Evolutionary conservation across 2,113 vertebrate species (phyloP), one percentile per base, ranked within the genome.

Genomic region (Callipepla californica): DNA sequence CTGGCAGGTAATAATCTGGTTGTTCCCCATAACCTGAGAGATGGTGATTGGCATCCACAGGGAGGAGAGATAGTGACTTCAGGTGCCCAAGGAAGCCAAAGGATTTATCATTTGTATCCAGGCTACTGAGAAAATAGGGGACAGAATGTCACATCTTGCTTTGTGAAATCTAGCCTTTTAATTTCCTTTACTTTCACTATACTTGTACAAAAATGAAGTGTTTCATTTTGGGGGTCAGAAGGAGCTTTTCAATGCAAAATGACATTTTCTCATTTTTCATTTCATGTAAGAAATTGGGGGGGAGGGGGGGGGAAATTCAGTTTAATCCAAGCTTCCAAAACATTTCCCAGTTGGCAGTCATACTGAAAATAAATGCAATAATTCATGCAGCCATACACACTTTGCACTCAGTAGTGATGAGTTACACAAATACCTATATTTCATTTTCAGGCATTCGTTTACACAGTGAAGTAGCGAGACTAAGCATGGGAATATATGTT

Each of bases 181-280:
- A 90, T 94, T 94, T 95, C 94, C 92, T 87, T 72, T 90, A 66
- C 32, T 89, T 90, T 93, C 76, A 92, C 40, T 79, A 32, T 2
- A 1, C 4, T 7, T 45, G 51, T n/a, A 85, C 66, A 76, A 59
- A 96, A 79, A 69, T 4, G 0, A 93, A 89, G 92, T 92, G 77
- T 95, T 96, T 94, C 70, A 90, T 96, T 95, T 89, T 65, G 23
- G 40, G 66, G 30, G 57, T 76, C 74, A 87, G 53, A 76, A 65
- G 58, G 73, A 94, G 58, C 22, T 90, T 92, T 94, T 89, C 62
- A 86, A 51, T 48, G 36, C 44, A 87, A 90, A 86, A 79, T 20
- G 20, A 88, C 6, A 26, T 79, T 83, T 86, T 77, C 11, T 63
- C 13, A 14, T 66, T 77, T 78, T 85, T 78, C 23, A 58, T 69